Evolutionary conservation across 2,888 invertebrate species (phyloP).

Genomic region (Hypolimnas misippus): DNA sequence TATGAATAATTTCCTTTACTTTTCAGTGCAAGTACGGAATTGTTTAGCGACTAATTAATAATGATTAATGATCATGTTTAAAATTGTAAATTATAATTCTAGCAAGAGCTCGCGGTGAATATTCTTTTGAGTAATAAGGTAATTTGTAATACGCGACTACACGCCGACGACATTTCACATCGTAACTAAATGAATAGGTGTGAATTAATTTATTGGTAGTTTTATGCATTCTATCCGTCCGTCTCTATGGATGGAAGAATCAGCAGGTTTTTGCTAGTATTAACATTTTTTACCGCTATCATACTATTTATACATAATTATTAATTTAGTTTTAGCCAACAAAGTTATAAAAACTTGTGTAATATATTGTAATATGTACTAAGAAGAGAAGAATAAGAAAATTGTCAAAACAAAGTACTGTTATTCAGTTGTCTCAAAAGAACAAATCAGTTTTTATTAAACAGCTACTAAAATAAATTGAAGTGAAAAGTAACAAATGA

Average conservation of each 20-base stretch:
- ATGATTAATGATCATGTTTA: conserved; percentile 65
- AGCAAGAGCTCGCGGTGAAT: conserved; percentile 53
- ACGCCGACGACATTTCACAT: conserved; percentile 57
- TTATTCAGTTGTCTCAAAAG: no score
- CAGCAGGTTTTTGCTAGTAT: conserved; percentile 1
- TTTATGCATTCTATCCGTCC: conserved; percentile 15
- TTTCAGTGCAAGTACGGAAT: conserved; percentile 38
- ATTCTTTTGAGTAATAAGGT: conserved; percentile 61
- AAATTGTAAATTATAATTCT: conserved; percentile 67
- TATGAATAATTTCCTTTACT: conserved; percentile 18
- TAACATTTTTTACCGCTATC: neutral
- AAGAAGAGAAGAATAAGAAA: no score
- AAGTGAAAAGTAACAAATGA: neutral
- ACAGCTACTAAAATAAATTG: neutral
- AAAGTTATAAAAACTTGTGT: no score
- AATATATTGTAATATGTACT: no score
- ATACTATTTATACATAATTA: no score
- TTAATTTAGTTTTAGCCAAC: no score
- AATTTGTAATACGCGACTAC: conserved; percentile 61
- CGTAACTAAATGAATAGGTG: conserved; percentile 54
- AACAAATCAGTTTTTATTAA: neutral
- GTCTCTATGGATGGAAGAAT: conserved; percentile 10
- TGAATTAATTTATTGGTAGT: conserved; percentile 52
- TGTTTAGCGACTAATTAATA: conserved; percentile 58
- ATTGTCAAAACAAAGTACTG: no score